A percentile compares a stretch with the other conserved stretches of the same genome.
Conservation (phyloP, 2,888 invertebrate genomes). For the Apamea anceps region DNA sequence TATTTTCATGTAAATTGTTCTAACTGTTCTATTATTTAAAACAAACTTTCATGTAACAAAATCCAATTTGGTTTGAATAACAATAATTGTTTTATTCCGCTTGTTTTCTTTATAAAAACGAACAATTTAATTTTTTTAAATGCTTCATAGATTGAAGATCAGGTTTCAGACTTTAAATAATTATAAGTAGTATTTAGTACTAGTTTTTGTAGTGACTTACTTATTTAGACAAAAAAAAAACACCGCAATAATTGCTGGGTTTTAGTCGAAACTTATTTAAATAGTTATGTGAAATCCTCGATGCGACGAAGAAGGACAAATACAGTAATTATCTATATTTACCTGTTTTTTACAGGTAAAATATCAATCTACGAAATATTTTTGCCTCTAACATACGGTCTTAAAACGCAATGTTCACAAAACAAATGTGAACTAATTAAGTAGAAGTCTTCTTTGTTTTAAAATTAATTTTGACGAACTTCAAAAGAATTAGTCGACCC, state of each 20-base stretch:
- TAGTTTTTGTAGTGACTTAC: too few relatives aligned
- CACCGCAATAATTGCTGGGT: not conserved
- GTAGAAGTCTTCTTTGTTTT: not conserved
- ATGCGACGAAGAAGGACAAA: not conserved
- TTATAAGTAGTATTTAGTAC: too few relatives aligned
- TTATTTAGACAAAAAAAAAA: not conserved
- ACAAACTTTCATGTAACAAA: not conserved
- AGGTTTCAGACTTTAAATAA: too few relatives aligned
- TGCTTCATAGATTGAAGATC: not conserved
- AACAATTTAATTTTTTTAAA: not conserved
- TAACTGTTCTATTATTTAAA: not conserved
- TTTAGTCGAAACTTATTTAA: not conserved
- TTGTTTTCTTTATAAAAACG: not conserved
- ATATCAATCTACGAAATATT: not conserved
- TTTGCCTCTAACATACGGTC: not conserved
- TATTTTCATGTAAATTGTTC: not conserved
- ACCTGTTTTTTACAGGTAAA: not conserved
- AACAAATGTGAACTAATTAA: not conserved
- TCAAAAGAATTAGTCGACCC: constrained; percentile 19
- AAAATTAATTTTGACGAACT: constrained; percentile 4
- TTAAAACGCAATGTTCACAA: not conserved
- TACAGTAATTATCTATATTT: not conserved
- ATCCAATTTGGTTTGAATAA: not conserved
- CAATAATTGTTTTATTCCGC: not conserved
- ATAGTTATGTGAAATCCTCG: not conserved